Conservation (phyloP, 1,140 invertebrate genomes). For the Drosophila bocqueti region DNA sequence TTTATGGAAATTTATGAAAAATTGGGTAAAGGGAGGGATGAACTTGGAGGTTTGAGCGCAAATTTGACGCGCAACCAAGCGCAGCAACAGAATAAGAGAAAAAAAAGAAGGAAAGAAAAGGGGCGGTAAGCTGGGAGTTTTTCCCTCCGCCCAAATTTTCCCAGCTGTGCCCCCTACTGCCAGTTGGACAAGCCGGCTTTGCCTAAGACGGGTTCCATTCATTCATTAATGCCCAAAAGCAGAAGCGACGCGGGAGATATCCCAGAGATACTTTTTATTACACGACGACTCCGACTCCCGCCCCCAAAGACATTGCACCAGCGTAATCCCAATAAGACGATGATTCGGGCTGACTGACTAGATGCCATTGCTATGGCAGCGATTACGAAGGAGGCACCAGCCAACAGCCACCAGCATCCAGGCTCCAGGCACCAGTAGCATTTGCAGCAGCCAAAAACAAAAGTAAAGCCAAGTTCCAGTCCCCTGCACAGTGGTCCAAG, state of each 20-base stretch:
- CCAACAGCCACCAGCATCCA: not conserved
- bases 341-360: slow-evolving; percentile 44
- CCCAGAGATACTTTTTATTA: slow-evolving; percentile 72
- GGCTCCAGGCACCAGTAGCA: slow-evolving; percentile 13
- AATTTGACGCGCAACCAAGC: slow-evolving; percentile 73
- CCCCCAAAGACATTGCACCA: slow-evolving; percentile 53
- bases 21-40: slow-evolving; percentile 1
- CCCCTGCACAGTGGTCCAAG: slow-evolving; percentile 51
- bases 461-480: slow-evolving; percentile 23
- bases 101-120: not conserved
- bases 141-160: slow-evolving; percentile 13
- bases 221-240: slow-evolving; percentile 72
- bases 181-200: slow-evolving; percentile 60
- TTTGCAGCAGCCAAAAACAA: slow-evolving; percentile 5
- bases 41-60: slow-evolving; percentile 39
- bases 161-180: slow-evolving; percentile 41
- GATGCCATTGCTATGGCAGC: slow-evolving; percentile 50
- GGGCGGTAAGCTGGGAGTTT: slow-evolving; percentile 4
- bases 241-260: slow-evolving; percentile 50
- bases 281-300: slow-evolving; percentile 56
- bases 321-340: slow-evolving; percentile 71
- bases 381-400: slow-evolving; percentile 44
- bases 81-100: slow-evolving; percentile 54
- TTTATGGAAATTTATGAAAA: slow-evolving; percentile 76
- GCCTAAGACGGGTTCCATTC: slow-evolving; percentile 58